Conservation (phyloP, 1,140 invertebrate species). For the Heliothis virescens region DNA sequence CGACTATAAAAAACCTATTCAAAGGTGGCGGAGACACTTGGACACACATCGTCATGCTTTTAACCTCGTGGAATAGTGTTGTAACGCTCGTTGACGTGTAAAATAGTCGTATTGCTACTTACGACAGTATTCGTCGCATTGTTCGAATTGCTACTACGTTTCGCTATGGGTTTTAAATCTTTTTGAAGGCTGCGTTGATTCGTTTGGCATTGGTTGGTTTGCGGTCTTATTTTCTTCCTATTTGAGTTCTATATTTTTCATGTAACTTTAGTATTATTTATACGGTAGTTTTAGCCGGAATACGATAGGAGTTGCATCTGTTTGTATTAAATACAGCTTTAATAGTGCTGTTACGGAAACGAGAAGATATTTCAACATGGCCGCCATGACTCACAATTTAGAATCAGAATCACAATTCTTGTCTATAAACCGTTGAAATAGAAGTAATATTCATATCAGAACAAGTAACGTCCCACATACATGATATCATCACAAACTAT, state of each 20-base stretch:
- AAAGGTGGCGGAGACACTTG: conserved; percentile 54
- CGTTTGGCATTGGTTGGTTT: neutral
- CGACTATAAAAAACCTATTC: conserved; percentile 65
- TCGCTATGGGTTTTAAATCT: conserved; percentile 36
- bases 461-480: too few relatives aligned
- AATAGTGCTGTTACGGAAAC: too few relatives aligned
- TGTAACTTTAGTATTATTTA: neutral
- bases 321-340: too few relatives aligned
- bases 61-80: conserved; percentile 47
- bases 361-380: too few relatives aligned
- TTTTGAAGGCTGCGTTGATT: neutral
- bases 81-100: conserved; percentile 38
- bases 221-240: neutral
- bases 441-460: too few relatives aligned
- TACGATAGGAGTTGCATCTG: too few relatives aligned
- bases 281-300: too few relatives aligned
- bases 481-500: too few relatives aligned
- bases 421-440: too few relatives aligned
- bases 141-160: conserved; percentile 29
- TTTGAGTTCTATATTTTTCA: too few relatives aligned
- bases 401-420: too few relatives aligned
- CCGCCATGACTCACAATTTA: too few relatives aligned
- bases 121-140: conserved; percentile 5
- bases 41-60: conserved; percentile 58
- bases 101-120: conserved; percentile 40